A percentile compares a stretch with the other conserved stretches of the same genome.
Conservation (phyloP, 2,797 vertebrate species). For the Hipposideros larvatus region DNA sequence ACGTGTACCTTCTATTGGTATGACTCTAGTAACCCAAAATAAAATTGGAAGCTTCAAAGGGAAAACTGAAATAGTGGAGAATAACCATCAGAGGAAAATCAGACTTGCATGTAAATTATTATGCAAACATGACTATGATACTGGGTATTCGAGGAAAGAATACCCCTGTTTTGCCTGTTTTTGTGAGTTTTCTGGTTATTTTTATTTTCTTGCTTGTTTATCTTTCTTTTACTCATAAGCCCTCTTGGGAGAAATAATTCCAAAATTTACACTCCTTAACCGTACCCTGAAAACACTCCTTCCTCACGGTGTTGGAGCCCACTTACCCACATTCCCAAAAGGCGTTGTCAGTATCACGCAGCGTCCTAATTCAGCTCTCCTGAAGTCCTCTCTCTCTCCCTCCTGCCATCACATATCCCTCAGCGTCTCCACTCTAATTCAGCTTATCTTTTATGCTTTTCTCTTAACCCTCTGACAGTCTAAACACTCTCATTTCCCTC, state of each 20-base stretch:
- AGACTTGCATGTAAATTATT: background rate
- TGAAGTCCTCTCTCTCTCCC: background rate
- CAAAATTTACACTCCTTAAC: background rate
- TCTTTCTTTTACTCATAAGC: background rate
- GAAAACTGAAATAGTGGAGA: background rate
- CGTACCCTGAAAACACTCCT: background rate
- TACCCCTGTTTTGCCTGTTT: background rate
- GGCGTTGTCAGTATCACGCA: background rate
- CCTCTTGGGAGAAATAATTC: background rate
- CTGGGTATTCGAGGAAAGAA: background rate
- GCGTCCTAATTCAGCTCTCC: background rate
- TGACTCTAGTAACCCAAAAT: background rate
- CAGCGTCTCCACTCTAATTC: background rate
- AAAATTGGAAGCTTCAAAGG: background rate
- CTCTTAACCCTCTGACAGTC: background rate
- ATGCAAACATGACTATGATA: background rate
- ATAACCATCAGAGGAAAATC: background rate
- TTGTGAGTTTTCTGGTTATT: background rate
- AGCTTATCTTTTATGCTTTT: background rate
- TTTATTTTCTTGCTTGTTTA: conserved; percentile 1
- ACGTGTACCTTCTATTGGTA: background rate
- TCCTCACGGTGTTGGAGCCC: background rate
- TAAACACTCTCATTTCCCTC: background rate
- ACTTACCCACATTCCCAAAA: background rate
- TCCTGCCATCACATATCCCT: background rate